Evolutionary conservation across 64 coral and sea anemone genomes (phyloP).

Genomic region (Orbicella faveolata): DNA sequence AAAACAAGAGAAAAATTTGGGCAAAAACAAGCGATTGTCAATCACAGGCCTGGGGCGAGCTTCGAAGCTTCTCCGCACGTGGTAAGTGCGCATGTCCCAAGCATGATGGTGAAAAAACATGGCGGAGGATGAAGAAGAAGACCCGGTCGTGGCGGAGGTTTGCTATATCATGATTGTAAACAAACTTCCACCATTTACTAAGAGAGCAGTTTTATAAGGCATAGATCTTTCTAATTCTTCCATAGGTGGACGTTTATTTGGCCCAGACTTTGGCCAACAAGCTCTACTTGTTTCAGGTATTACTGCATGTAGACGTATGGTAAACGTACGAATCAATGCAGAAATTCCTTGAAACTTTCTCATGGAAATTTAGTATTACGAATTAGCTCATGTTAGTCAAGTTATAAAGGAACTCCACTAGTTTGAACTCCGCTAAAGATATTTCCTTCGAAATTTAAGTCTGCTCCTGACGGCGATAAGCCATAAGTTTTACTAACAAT

Average conservation of each 20-base stretch:
- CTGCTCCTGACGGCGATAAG: not conserved
- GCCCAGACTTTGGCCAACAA: conserved; percentile 88
- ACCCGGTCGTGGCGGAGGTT: conserved; percentile 82
- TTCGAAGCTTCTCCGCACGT: not conserved
- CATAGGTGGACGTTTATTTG: conserved; percentile 92
- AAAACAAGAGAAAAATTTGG: too few species aligned
- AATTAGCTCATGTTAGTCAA: not conserved
- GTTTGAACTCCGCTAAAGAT: not conserved
- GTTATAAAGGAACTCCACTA: not conserved
- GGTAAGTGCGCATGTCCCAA: conserved; percentile 40
- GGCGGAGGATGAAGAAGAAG: conserved; percentile 98
- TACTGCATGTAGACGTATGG: not conserved
- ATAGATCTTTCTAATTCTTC: not conserved
- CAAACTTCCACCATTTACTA: not conserved
- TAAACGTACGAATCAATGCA: not conserved
- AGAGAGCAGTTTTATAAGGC: not conserved
- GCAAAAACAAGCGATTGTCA: too few species aligned
- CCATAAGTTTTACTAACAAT: not conserved
- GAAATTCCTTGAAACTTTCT: not conserved
- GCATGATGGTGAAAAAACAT: conserved; percentile 65
- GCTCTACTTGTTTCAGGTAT: conserved; percentile 90
- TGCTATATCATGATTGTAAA: not conserved
- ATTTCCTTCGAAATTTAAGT: not conserved
- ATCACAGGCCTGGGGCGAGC: not conserved
- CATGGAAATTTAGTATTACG: not conserved